Evolutionary conservation across 92 coral and sea anemone genomes (phyloP), one percentile per base, ranked within the genome.

Genomic region (Montipora capitata): DNA sequence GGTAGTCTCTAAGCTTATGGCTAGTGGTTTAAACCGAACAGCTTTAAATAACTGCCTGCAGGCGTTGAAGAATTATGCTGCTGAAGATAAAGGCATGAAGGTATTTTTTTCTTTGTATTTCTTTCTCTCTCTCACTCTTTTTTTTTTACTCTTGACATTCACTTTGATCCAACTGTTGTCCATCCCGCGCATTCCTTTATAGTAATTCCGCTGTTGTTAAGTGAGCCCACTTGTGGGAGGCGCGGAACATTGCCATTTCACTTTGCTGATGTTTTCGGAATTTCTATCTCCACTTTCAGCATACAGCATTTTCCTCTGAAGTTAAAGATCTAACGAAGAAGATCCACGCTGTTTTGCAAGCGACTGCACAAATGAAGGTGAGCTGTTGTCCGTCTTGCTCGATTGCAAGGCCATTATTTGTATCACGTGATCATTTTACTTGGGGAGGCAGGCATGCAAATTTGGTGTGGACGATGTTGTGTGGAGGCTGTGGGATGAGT

Each of bases 341-440:
- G 92, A 96, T 96, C 67, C 96, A 96, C 90, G 95, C 99, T 42
- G 99, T 97, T 4, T 94, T 97, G 42, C 98, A 97, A 86, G 99
- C 99, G 67, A 95, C 98, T 3, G 98, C 99, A 10, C 98, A 94
- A 56, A 97, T 97, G 99, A 97, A 97, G 99, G 99, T 97, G 27
- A 20, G 27, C 27, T 20, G 0, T 0, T 20, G 27, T 20, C 27
- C 27, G 27, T 20, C 27, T 20, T 20, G 27, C 27, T 20, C 27
- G 0, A 20, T 20, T 20, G 27, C 27, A 20, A 20, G 27, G 27
- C 27, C 27, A 0, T 20, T 20, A 20, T 20, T 20, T 0, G 27
- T 0, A 20, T 20, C 27, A 20, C 27, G 27, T 20, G 27, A 20
- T 20, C 27, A 20, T 20, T 20, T 20, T 20, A 20, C 27, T 20